Conservation (phyloP, 2,888 invertebrate species). For the Muschampia staudingeri region DNA sequence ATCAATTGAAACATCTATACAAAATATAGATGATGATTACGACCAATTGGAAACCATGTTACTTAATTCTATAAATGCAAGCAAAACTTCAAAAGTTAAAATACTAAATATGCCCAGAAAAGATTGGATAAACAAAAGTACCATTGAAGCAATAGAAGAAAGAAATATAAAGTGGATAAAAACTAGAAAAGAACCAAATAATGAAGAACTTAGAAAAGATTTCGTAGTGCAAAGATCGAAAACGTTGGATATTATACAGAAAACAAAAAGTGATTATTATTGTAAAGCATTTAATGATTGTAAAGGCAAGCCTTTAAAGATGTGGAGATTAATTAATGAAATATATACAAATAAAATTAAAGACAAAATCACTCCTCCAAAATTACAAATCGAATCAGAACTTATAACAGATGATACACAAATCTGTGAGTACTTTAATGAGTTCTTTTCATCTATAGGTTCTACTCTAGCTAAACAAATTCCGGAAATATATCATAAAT, state of each 20-base stretch:
- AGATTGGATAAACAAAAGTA: constrained; percentile 18
- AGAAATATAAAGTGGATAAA: background rate
- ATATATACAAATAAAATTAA: constrained; percentile 4
- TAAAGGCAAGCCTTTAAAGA: background rate
- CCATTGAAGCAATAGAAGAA: background rate
- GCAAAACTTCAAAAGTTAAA: background rate
- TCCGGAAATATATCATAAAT: too few relatives aligned
- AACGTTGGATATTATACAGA: background rate
- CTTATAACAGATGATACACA: background rate
- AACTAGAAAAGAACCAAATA: constrained; percentile 3
- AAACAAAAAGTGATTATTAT: constrained; percentile 21
- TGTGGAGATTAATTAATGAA: constrained; percentile 1
- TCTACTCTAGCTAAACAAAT: background rate
- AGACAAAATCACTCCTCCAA: background rate
- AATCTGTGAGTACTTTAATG: constrained; percentile 4
- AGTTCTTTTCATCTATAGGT: constrained; percentile 20
- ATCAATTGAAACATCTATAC: background rate
- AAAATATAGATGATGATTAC: background rate
- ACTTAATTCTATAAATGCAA: background rate
- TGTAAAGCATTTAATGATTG: constrained; percentile 15
- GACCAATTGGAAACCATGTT: background rate
- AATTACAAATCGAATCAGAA: background rate
- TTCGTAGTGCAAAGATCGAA: background rate
- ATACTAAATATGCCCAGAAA: background rate
- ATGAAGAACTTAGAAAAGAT: background rate